A percentile compares a stretch with the other conserved stretches of the same genome.
phyloP scores from a whole-genome alignment of 2,113 vertebrate genomes.

The Lamprologus tigripictilis region DNA sequence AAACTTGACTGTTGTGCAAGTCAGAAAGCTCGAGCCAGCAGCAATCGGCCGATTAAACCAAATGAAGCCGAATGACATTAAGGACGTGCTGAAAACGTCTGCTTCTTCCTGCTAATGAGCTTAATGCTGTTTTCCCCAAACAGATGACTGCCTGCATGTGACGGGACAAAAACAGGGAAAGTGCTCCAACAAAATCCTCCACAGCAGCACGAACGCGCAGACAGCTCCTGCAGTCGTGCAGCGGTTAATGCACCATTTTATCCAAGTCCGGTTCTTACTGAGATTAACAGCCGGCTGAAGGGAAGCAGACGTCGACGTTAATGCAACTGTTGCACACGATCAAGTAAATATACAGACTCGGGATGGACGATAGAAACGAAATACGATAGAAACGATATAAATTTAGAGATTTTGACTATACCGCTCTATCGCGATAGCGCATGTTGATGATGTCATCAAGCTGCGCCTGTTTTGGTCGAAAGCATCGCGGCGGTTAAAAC shows the following conservation, averaged over 20 bases:
- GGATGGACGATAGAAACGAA: no score
- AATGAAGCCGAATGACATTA: neutral
- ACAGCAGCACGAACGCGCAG: rapidly evolving
- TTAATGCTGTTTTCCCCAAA: neutral
- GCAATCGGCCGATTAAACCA: neutral
- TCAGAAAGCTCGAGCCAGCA: neutral
- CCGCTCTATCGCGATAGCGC: rapidly evolving
- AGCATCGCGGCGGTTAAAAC: rapidly evolving
- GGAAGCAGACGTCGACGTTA: rapidly evolving
- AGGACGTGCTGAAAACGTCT: neutral
- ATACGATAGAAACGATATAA: no score
- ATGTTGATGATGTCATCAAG: no score
- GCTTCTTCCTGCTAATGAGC: neutral
- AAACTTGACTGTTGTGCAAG: neutral
- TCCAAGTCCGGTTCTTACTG: neutral
- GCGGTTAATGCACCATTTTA: neutral
- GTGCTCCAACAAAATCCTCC: neutral
- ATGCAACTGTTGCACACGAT: neutral
- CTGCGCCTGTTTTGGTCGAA: no score
- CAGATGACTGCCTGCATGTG: neutral
- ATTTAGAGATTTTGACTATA: no score
- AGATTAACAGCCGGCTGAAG: neutral
- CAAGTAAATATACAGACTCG: rapidly evolving
- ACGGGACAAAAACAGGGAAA: neutral
- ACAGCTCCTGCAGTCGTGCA: neutral